Evolutionary conservation across 2,113 vertebrate species (phyloP).

Genomic region (Saimiri boliviensis): DNA sequence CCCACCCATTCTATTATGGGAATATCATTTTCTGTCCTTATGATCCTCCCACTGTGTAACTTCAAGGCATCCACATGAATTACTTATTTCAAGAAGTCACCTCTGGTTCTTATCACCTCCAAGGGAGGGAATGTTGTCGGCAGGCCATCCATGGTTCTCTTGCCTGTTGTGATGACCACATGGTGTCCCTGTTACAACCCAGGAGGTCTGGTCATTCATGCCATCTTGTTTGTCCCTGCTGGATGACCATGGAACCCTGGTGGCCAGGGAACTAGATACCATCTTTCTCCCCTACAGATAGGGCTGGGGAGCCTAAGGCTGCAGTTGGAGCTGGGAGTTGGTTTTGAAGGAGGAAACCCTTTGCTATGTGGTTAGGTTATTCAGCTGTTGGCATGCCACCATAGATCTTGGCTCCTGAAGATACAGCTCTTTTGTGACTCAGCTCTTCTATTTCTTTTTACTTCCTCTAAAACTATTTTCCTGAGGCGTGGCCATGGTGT

Average conservation of each 20-base stretch:
- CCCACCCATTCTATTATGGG: not conserved
- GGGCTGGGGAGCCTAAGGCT: not conserved
- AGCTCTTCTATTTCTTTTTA: not conserved
- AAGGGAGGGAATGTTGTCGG: too few species aligned
- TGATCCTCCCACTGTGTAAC: not conserved
- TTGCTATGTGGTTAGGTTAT: not conserved
- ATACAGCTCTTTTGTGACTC: not conserved
- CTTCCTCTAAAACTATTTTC: not conserved
- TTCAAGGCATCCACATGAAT: not conserved
- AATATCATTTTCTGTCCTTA: not conserved
- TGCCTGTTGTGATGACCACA: not conserved
- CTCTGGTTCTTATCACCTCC: not conserved
- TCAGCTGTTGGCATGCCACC: not conserved
- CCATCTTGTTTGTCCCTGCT: not conserved
- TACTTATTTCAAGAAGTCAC: not conserved
- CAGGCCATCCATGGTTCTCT: not conserved
- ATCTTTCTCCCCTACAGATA: not conserved
- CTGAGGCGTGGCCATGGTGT: not conserved
- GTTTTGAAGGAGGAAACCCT: not conserved
- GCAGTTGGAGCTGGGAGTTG: not conserved
- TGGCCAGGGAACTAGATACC: not conserved
- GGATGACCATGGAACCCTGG: not conserved
- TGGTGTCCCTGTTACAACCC: not conserved
- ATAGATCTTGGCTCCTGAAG: not conserved
- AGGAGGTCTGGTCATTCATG: not conserved